These are phyloP conservation scores for Sebastes schlegelii DNA, from an alignment of 2,113 vertebrate species.

Conservation along the genomic window DNA sequence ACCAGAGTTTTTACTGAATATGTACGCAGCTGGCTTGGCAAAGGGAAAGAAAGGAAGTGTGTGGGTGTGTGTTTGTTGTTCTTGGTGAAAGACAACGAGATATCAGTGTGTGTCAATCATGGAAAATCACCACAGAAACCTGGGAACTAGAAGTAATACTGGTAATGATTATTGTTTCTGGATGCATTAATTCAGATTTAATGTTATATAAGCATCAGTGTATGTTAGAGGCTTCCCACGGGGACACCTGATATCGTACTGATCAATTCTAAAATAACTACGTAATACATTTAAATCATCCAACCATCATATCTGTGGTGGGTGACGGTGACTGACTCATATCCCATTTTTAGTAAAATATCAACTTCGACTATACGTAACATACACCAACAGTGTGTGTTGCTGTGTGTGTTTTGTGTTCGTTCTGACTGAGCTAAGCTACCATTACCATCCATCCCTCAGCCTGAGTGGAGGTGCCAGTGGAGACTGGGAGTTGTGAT, in stretches of 20 bases:
- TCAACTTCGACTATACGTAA: background rate
- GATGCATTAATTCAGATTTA: conserved; percentile 62
- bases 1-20: conserved; percentile 14
- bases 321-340: conserved; percentile 23
- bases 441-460: conserved; percentile 52
- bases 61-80: conserved; percentile 27
- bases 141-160: conserved; percentile 6
- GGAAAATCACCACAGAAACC: conserved; percentile 36
- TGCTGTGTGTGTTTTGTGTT: conserved; percentile 19
- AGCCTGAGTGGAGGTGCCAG: conserved; percentile 59
- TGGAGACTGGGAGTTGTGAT: conserved; percentile 58
- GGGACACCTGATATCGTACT: conserved; percentile 19
- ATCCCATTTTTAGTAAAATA: conserved; percentile 9
- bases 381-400: background rate
- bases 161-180: conserved; percentile 47
- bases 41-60: background rate
- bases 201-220: conserved; percentile 66
- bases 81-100: conserved; percentile 33
- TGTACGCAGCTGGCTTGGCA: conserved; percentile 1
- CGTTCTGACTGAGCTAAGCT: conserved; percentile 22
- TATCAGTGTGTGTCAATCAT: conserved; percentile 31
- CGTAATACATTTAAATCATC: conserved; percentile 35
- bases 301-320: conserved; percentile 11
- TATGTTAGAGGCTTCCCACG: conserved; percentile 19
- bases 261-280: conserved; percentile 26